Conservation (phyloP, 2,888 invertebrate genomes). For the Electrophaes corylata region DNA sequence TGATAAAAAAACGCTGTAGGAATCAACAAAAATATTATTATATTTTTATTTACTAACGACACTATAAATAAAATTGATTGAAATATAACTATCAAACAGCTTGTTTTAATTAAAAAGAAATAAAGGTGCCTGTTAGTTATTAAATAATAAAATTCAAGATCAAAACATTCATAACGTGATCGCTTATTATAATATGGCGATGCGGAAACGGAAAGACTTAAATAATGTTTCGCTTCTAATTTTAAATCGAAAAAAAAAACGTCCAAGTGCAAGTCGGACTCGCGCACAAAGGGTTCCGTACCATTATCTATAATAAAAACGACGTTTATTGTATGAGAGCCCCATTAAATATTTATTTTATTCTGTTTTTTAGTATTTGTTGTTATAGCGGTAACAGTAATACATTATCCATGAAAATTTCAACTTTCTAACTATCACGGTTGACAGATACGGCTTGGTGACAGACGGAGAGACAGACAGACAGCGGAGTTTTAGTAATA, state of each 20-base stretch:
- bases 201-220: neutral
- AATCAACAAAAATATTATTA: neutral
- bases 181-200: neutral
- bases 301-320: too few relatives aligned
- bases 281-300: too few relatives aligned
- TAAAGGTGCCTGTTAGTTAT: neutral
- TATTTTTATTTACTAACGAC: neutral
- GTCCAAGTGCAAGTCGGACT: too few relatives aligned
- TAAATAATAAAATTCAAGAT: constrained; percentile 34
- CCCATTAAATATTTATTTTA: too few relatives aligned
- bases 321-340: too few relatives aligned
- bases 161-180: constrained; percentile 1
- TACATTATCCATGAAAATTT: too few relatives aligned
- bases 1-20: neutral
- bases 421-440: too few relatives aligned
- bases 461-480: too few relatives aligned
- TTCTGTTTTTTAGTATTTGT: too few relatives aligned
- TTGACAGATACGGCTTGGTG: too few relatives aligned
- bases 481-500: too few relatives aligned
- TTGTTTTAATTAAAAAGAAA: neutral
- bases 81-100: neutral
- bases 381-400: too few relatives aligned
- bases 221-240: neutral
- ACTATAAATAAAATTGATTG: neutral
- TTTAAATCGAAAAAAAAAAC: neutral